Evolutionary conservation across 2,888 invertebrate genomes (phyloP), one percentile per base, ranked within the genome.

Genomic region (Cerceris rybyensis): DNA sequence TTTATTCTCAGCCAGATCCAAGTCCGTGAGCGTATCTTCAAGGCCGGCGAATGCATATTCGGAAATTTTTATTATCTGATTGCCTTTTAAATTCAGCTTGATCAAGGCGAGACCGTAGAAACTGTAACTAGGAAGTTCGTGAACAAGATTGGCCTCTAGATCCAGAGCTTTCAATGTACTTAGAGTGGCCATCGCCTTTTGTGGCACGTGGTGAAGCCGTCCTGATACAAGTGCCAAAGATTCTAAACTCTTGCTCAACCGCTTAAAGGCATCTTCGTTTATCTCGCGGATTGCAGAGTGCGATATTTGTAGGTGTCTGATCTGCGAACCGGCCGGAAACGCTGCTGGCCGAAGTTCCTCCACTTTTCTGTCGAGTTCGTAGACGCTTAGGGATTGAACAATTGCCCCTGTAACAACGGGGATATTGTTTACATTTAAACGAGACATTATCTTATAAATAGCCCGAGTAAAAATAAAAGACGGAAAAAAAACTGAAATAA

Each of bases 1-100:
- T 90, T 96, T 96, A 92, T 98, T 98, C 93, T 98, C 97, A 52
- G 97, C 96, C 76, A 98, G 93, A 92, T 97, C 96, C 80, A 98
- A 94, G 93, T 98, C 97, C 70, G 96, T 95, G 78, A 98, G 94
- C 11, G 95, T 95, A 67, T 94, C 94, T 90, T 97, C 97, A 70
- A 97, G 93, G 0, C 97, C 96, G 67, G 95, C 94, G 90, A 97
- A 97, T 7, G 97, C 97, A 89, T 96, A 96, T 88, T 97, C 97
- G 1, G 96, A 96, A 89, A 98, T 95, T 87, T 95, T 95, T 82
- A 95, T 94, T 83, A 98, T 94, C 85, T 95, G 94, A 92, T 98
- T 98, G 70, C 96, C 96, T 91, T 97, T 97, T 88, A 98, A 93
- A 91, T 97, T 97, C 68, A 97, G 92, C 93, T 96, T 97, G 81